These are phyloP conservation scores for Halesus radiatus DNA, from an alignment of 1,140 invertebrate genomes.

Conservation along the genomic window DNA sequence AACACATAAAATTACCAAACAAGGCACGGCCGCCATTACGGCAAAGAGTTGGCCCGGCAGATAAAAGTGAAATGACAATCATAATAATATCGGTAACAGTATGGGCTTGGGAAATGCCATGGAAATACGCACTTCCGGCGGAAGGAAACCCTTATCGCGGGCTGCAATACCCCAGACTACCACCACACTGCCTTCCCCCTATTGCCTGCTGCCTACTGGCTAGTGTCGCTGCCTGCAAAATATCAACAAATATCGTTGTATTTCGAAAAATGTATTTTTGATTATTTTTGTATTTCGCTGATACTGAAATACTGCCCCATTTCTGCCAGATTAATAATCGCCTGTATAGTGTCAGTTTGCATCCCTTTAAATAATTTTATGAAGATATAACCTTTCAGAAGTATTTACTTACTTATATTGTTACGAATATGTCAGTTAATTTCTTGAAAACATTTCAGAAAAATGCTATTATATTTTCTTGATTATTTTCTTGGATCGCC, in stretches of 20 bases:
- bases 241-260: background rate
- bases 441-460: no score
- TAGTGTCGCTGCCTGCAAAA: background rate
- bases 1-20: slow-evolving; percentile 48
- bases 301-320: background rate
- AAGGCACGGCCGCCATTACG: slow-evolving; percentile 42
- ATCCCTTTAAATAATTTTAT: no score
- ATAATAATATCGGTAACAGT: slow-evolving; percentile 56
- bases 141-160: slow-evolving; percentile 53
- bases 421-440: no score
- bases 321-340: background rate
- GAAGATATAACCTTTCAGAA: no score
- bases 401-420: no score
- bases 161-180: slow-evolving; percentile 51
- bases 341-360: no score
- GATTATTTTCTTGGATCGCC: no score
- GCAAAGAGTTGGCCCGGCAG: slow-evolving; percentile 48
- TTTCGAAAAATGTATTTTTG: background rate
- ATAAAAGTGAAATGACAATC: slow-evolving; percentile 57
- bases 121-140: slow-evolving; percentile 54
- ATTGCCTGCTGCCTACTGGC: background rate
- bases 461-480: no score
- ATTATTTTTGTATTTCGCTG: background rate
- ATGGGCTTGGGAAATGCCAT: slow-evolving; percentile 16
- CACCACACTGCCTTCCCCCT: background rate